Evolutionary conservation across 1,140 invertebrate species (phyloP).

Genomic region (Habropoda laboriosa): DNA sequence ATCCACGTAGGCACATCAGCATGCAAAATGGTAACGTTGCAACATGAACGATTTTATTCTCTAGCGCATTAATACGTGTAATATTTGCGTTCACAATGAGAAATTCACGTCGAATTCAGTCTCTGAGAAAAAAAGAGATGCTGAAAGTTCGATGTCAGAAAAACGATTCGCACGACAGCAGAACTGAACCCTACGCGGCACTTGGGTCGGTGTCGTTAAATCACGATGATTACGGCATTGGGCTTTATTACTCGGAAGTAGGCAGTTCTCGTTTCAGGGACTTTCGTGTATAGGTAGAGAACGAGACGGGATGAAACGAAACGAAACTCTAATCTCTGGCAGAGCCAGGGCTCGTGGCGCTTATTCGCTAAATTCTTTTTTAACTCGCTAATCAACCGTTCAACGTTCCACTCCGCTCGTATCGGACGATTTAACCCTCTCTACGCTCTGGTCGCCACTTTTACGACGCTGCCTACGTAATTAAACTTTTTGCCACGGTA

Average conservation of each 20-base stretch:
- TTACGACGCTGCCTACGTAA: conserved; percentile 38
- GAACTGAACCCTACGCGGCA: conserved; percentile 26
- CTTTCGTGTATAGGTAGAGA: conserved; percentile 64
- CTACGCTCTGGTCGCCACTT: conserved; percentile 5
- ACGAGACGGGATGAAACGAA: conserved; percentile 34
- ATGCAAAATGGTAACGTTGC: neutral
- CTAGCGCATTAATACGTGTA: too few relatives aligned
- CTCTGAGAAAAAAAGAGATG: neutral
- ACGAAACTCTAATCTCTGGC: conserved; percentile 40
- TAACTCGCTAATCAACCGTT: conserved; percentile 50
- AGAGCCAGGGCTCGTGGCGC: conserved; percentile 27
- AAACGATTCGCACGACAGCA: conserved; percentile 38
- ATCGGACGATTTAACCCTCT: conserved; percentile 24
- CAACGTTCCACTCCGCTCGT: conserved; percentile 4
- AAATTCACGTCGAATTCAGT: too few relatives aligned
- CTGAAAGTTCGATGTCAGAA: conserved; percentile 1
- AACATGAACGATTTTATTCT: neutral
- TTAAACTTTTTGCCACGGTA: conserved; percentile 37
- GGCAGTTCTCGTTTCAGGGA: conserved; percentile 69
- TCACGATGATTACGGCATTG: conserved; percentile 70
- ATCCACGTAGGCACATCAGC: too few relatives aligned
- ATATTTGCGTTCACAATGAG: too few relatives aligned
- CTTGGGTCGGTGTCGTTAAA: conserved; percentile 64
- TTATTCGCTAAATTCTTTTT: conserved; percentile 35
- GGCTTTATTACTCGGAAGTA: conserved; percentile 70